A percentile compares a stretch with the other conserved stretches of the same genome.
Evolutionary conservation across 2,113 vertebrate genomes (phyloP).

Genomic region (Pteropus alecto): DNA sequence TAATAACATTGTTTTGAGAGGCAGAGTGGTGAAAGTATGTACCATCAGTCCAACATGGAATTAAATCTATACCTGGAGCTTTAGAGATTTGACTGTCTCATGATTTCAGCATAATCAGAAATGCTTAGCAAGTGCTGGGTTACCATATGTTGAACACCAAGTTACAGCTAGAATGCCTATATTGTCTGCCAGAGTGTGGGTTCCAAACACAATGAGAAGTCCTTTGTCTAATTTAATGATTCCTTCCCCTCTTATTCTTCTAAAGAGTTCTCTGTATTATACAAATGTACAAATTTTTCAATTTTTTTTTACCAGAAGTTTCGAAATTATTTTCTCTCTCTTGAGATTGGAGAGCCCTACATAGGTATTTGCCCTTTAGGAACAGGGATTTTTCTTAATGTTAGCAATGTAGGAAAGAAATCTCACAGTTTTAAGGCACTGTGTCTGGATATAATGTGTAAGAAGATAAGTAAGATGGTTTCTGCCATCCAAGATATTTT

Average conservation of each 20-base stretch:
- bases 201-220: not conserved
- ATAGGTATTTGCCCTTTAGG: not conserved
- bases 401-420: not conserved
- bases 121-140: conserved; percentile 22
- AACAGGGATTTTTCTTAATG: not conserved
- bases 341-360: not conserved
- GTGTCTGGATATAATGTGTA: not conserved
- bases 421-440: not conserved
- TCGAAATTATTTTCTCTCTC: conserved; percentile 26
- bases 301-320: not conserved
- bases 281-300: not conserved
- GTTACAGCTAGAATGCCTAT: rapidly evolving
- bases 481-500: not conserved
- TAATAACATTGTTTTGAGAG: conserved; percentile 72
- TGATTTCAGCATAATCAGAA: not conserved
- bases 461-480: not conserved
- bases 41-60: conserved; percentile 17
- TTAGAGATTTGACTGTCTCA: not conserved
- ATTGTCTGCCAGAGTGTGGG: not conserved
- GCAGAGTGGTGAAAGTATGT: not conserved
- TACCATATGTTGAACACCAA: not conserved
- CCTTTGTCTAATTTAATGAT: not conserved
- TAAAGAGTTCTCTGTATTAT: not conserved
- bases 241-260: not conserved
- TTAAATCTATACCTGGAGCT: conserved; percentile 34